Base-by-base conservation (phyloP, 2,113 vertebrate genomes). In the Trochalopteron elliotii region DNA sequence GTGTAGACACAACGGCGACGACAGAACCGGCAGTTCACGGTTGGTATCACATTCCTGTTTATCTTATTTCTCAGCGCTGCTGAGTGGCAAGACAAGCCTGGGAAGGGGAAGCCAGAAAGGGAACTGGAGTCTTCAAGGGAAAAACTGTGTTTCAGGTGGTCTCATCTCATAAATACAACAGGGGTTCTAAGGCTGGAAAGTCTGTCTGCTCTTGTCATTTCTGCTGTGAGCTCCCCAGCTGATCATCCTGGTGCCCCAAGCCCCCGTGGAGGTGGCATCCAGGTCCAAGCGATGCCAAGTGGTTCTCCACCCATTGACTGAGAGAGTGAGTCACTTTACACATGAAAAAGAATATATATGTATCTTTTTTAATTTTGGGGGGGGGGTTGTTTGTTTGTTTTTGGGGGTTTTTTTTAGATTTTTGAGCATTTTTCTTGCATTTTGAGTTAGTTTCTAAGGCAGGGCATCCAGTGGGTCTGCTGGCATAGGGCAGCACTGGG, bases 21-120 rank as follows among this genome's bases (percentile, higher is more conserved):
- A 98, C 98, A 98, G 98, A 98, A 95, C 98, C 98, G 27, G 98
- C 98, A 97, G 98, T 98, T 98, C 98, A 98, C 98, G 98, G 98
- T 98, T 98, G 98, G 98, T 98, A 98, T 98, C 97, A 98, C 98
- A 94, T 98, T 98, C 95, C 98, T 98, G 97, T 98, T 98, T 98
- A 95, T 97, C 97, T 98, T 97, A 97, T 98, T 97, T 93, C 97
- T 98, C 97, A 97, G 97, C 97, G 5, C 87, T 94, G 97, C 97
- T 98, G 97, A 97, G 97, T 94, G 96, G 98, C 98, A 98, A 98
- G 97, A 97, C 98, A 98, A 98, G 98, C 97, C 97, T 98, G 97
- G 97, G 96, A 94, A 97, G 96, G 86, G 92, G 89, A 87, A 39
- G 67, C 30, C 37, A 63, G 52, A 80, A 44, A 35, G 93, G 96